A percentile compares a stretch with the other conserved stretches of the same genome.
These are phyloP conservation scores for Lordiphosa mommai DNA, from an alignment of 1,140 invertebrate species.

Conservation along the genomic window DNA sequence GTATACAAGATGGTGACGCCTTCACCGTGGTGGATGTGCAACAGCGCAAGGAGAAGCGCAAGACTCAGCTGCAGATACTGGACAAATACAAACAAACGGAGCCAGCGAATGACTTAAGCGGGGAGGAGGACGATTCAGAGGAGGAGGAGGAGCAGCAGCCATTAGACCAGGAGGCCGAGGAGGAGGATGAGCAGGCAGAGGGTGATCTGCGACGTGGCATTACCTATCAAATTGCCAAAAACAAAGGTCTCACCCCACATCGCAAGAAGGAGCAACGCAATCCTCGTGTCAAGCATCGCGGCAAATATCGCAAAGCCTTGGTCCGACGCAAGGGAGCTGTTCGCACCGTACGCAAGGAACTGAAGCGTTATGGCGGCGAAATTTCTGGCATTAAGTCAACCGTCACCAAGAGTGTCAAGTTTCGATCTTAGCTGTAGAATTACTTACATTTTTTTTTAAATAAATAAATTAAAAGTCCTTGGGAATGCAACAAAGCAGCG, in stretches of 20 bases:
- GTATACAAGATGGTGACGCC: constrained; percentile 80
- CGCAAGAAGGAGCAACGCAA: constrained; percentile 95
- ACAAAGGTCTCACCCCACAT: constrained; percentile 94
- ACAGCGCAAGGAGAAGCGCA: constrained; percentile 61
- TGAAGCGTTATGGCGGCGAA: constrained; percentile 91
- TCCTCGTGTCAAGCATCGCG: constrained; percentile 95
- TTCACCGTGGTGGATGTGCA: constrained; percentile 75
- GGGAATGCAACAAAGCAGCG: too few relatives aligned
- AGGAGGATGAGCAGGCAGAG: constrained; percentile 59
- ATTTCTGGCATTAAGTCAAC: constrained; percentile 93
- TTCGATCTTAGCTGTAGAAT: constrained; percentile 87
- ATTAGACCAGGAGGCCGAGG: constrained; percentile 55
- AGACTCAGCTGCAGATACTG: constrained; percentile 66
- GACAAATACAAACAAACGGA: constrained; percentile 62
- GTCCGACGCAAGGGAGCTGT: constrained; percentile 94
- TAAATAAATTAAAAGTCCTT: too few relatives aligned
- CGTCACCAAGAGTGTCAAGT: constrained; percentile 92
- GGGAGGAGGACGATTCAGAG: not conserved
- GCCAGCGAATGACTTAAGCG: not conserved
- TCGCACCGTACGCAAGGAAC: constrained; percentile 88
- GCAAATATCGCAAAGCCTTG: constrained; percentile 94
- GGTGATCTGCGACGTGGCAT: constrained; percentile 86
- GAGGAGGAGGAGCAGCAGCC: not conserved
- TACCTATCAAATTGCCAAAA: constrained; percentile 96
- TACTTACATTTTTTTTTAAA: too few relatives aligned